Base-by-base conservation (phyloP, 2,888 invertebrate genomes). In the Apotomis capreana region DNA sequence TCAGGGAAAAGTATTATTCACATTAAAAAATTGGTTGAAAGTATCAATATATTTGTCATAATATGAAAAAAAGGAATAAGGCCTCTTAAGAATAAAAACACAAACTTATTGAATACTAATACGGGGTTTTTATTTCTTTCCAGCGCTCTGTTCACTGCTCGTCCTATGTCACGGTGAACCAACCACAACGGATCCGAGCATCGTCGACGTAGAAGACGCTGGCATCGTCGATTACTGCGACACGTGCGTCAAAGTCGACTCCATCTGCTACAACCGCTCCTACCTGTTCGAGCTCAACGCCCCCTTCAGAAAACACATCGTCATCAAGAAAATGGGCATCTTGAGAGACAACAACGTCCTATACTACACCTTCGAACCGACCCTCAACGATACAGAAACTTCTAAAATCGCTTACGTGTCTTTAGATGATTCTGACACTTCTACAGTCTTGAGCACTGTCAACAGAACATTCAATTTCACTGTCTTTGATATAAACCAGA, bases 401-500 rank as follows among this genome's bases (percentile, higher is more conserved):
- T 87, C 79, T 37, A 92, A 93, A 81, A 83, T 87, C 12, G 92
- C 86, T 0, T 92, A 87, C 65, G 83, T 90, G 0, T 83, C 83
- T 74, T 75, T 93, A 40, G 87, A 88, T 3, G 70, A 80, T n/a
- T 81, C 80, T 0, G 76, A 69, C 0, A 74, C 77, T 13, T 61
- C 72, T 4, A 87, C 87, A 2, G 77, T 87, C 1, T 81, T 91
- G 6, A 75, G 76, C 3, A 83, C 83, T 5, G 26, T 26, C 2
- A 82, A 5, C 81, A 5, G 81, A 87, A 65, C 65, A 3, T 65
- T 65, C 60, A 92, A 93, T 74, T 89, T 93, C 26, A 88, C 87
- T 0, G 85, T 88, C 1, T 91, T 93, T 51, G 90, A 88, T 74
- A 83, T 92, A 2, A 91, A 92, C 71, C 91, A 92, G 75, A 83